Conservation (phyloP, 2,888 invertebrate genomes). For the Priocnemis perturbator region DNA sequence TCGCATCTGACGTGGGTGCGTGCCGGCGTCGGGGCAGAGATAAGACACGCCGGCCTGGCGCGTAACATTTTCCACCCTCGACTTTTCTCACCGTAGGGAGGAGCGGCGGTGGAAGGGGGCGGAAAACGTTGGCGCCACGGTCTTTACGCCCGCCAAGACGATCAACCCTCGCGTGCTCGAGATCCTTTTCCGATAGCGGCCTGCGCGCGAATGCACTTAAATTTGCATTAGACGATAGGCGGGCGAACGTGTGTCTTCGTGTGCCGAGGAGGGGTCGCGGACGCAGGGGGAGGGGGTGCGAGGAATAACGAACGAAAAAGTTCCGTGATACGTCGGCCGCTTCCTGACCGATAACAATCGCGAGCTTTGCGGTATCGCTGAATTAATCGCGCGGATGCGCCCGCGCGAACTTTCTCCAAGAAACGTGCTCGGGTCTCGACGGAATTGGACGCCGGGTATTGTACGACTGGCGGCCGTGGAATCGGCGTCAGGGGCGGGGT, state of each 20-base stretch:
- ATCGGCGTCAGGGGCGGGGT: too few species aligned
- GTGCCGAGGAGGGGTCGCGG: background rate
- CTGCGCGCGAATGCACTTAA: constrained; percentile 7
- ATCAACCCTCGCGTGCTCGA: constrained; percentile 10
- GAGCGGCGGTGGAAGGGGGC: background rate
- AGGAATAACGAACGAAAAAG: background rate
- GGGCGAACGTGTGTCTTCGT: background rate
- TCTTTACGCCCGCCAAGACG: constrained; percentile 13
- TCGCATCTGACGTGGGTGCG: background rate
- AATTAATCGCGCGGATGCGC: background rate
- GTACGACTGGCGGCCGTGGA: too few species aligned
- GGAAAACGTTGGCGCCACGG: constrained; percentile 3
- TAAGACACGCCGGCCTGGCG: background rate
- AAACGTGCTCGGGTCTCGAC: too few species aligned
- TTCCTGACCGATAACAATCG: background rate
- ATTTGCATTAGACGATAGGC: constrained; percentile 4
- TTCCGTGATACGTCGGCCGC: background rate
- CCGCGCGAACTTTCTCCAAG: background rate
- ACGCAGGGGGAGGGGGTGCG: background rate
- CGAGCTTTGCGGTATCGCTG: background rate
- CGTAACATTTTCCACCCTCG: background rate
- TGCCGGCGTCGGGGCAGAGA: background rate
- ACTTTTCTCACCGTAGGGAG: background rate
- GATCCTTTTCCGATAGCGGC: background rate
- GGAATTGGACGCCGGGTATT: too few species aligned